These are phyloP conservation scores for Iselma pallidipennis DNA, from an alignment of 2,888 invertebrate species.

Conservation along the genomic window DNA sequence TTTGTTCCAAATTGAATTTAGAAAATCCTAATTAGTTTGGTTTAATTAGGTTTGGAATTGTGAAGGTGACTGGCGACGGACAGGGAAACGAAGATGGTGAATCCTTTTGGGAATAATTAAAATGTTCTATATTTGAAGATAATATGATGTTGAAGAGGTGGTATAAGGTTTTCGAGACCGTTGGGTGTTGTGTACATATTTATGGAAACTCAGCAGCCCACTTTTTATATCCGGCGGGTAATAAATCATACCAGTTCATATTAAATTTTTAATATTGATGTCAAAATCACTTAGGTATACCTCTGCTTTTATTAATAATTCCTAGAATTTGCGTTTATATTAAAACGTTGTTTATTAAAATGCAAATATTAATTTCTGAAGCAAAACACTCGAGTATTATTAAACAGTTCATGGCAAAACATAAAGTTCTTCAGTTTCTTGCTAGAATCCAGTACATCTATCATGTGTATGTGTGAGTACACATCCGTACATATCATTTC, in stretches of 20 bases:
- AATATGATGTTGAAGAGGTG: not conserved
- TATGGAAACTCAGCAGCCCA: conserved; percentile 26
- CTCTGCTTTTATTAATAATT: conserved; percentile 28
- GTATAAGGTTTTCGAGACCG: not conserved
- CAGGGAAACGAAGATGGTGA: conserved; percentile 15
- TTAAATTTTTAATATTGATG: conserved; percentile 45
- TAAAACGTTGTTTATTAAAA: conserved; percentile 17
- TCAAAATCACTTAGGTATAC: conserved; percentile 36
- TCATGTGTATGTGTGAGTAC: too few species aligned
- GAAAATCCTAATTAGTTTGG: conserved; percentile 4
- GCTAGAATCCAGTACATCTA: not conserved
- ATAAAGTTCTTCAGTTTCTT: not conserved
- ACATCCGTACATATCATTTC: too few species aligned
- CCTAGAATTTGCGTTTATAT: conserved; percentile 16
- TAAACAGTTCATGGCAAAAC: not conserved
- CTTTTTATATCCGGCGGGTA: conserved; percentile 24
- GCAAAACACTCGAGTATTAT: not conserved
- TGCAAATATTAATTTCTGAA: not conserved
- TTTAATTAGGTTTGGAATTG: conserved; percentile 15
- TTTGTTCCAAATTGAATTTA: not conserved
- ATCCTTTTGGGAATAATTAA: conserved; percentile 22
- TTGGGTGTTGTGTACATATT: conserved; percentile 9
- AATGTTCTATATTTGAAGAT: conserved; percentile 19
- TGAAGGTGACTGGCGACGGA: conserved; percentile 16
- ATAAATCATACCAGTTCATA: conserved; percentile 37